Base-by-base conservation (phyloP, 2,113 vertebrate species). In the Colistium nudipinnis region DNA sequence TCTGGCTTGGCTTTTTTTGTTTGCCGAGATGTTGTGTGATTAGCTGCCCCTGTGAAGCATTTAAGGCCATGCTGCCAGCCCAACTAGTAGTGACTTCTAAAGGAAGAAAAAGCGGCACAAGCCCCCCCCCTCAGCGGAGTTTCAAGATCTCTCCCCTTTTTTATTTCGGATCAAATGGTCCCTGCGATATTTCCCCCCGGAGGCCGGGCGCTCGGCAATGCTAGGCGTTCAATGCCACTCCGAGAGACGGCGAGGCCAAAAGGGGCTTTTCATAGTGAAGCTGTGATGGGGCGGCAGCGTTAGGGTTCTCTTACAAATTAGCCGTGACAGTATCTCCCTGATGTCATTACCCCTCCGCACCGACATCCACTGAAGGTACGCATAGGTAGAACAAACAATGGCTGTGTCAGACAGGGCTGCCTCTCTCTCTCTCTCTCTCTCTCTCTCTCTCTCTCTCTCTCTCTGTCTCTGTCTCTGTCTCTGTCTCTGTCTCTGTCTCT, bases 1-100 rank as follows among this genome's bases (percentile, higher is more conserved):
- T 14, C 44, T 62, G 69, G 48, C 55, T 48, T 36, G 55, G 31
- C 25, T 65, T 47, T n/a, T 81, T 4, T 31, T 41, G 14, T 76
- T 70, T 70, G 52, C 80, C 77, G 41, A 76, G 66, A 84, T 85
- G 41, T n/a, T 45, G 54, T 84, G 76, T 84, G 82, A 90, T 88
- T 82, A 86, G 82, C 76, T 76, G 79, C 71, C 59, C 71, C 73
- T 44, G 65, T 82, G 82, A 85, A 62, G 59, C 76, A 66, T 78
- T 70, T 67, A 53, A 74, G 68, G 80, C 64, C 74, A 70, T 27
- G 67, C 70, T 27, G 67, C 70, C 75, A 77, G 39, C 62, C 65
- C 73, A 75, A 80, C 79, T 72, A 83, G 62, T 48, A 49, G 35
- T 80, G 60, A 67, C 83, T 73, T 78, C 78, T 33, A 78, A 84